phyloP scores from a whole-genome alignment of 2,888 invertebrate genomes.

The Agrochola lota region DNA sequence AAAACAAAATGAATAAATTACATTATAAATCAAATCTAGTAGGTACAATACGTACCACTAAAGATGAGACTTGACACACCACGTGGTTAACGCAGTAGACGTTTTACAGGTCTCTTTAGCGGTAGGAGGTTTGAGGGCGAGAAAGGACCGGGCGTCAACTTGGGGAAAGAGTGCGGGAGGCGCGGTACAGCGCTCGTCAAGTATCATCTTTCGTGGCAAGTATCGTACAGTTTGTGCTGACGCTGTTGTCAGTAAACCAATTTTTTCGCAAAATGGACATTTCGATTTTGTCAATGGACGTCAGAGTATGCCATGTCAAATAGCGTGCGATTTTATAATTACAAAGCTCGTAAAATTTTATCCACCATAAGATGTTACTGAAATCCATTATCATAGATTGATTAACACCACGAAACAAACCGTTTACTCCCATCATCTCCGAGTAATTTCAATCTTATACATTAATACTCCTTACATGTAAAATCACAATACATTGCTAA shows the following conservation, averaged over 20 bases:
- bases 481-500: conserved; percentile 16
- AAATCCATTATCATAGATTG: background rate
- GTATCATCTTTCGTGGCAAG: no score
- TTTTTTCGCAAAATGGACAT: background rate
- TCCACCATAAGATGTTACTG: background rate
- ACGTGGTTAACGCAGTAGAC: no score
- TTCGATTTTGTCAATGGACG: background rate
- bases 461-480: background rate
- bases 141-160: no score
- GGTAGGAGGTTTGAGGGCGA: no score
- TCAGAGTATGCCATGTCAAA: background rate
- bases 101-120: no score
- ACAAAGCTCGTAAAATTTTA: background rate
- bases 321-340: background rate
- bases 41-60: no score
- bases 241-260: background rate
- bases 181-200: no score
- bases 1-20: no score
- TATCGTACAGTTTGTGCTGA: no score
- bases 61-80: no score
- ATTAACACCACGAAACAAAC: conserved; percentile 11
- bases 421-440: background rate
- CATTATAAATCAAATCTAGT: no score
- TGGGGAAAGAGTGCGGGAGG: no score
- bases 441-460: conserved; percentile 23